These are phyloP conservation scores for Fratercula arctica DNA, from an alignment of 2,797 vertebrate genomes.

Conservation along the genomic window DNA sequence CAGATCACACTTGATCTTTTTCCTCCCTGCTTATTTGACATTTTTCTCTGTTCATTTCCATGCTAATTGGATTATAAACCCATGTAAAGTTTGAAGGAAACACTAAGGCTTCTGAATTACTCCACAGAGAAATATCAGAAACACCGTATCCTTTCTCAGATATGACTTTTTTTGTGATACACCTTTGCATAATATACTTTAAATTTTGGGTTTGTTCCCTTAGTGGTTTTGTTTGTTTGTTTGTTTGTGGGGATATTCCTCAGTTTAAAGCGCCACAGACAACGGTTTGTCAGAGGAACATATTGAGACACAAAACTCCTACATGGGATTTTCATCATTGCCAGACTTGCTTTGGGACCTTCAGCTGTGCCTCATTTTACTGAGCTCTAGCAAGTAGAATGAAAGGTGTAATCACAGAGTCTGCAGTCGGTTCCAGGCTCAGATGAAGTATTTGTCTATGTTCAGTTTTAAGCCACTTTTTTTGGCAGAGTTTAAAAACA, in stretches of 20 bases:
- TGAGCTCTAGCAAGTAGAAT: background rate
- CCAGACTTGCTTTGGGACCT: background rate
- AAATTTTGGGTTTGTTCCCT: background rate
- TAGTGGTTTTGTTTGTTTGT: background rate
- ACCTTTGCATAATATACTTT: background rate
- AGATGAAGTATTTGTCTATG: background rate
- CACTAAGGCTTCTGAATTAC: background rate
- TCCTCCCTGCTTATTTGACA: background rate
- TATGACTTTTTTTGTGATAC: background rate
- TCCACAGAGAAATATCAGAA: background rate
- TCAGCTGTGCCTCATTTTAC: background rate
- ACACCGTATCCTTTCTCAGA: background rate
- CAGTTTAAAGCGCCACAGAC: background rate
- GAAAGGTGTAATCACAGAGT: background rate
- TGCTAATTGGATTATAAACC: background rate
- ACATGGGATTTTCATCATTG: background rate
- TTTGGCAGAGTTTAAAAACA: background rate
- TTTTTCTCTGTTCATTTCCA: background rate
- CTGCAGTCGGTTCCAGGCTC: background rate
- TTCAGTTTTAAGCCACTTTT: background rate
- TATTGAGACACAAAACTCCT: background rate
- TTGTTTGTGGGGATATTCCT: background rate
- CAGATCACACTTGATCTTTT: background rate
- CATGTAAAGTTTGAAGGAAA: background rate
- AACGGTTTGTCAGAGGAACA: background rate